These are phyloP conservation scores for Caerostris extrusa DNA, from an alignment of 1,140 invertebrate genomes.

Conservation along the genomic window DNA sequence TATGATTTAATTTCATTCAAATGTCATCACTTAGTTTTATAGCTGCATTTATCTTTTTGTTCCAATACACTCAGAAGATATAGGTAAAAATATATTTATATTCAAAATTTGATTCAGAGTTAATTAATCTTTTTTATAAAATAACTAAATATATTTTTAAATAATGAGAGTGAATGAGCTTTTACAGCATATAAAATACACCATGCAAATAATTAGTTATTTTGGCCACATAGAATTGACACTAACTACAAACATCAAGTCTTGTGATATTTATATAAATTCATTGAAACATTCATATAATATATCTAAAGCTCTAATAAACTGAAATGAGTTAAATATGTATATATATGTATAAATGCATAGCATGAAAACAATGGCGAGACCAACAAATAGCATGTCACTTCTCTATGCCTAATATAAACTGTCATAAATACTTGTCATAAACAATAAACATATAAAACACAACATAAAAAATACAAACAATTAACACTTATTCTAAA, in stretches of 20 bases:
- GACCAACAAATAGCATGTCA: not conserved
- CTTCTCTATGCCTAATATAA: not conserved
- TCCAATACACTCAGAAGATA: constrained; percentile 85
- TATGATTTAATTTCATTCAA: constrained; percentile 92
- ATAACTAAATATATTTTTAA: constrained; percentile 81
- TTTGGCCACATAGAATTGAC: not conserved
- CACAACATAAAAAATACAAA: not conserved
- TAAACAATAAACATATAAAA: not conserved
- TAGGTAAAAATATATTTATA: constrained; percentile 91
- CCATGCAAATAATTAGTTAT: not conserved
- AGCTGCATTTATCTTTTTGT: constrained; percentile 86
- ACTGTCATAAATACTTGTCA: not conserved
- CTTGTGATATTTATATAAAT: constrained; percentile 23
- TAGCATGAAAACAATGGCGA: not conserved
- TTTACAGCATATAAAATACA: not conserved
- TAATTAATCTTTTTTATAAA: constrained; percentile 90
- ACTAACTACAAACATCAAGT: constrained; percentile 12
- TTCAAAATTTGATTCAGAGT: constrained; percentile 91
- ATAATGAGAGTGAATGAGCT: not conserved
- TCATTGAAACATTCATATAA: not conserved
- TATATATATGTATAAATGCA: not conserved
- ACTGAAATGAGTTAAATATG: constrained; percentile 11
- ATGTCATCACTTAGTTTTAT: constrained; percentile 88
- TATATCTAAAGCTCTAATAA: not conserved
- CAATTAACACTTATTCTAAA: constrained; percentile 17